Percentiles rank a stretch among this genome's conserved stretches.
phyloP scores from a whole-genome alignment of 2,888 invertebrate species.

The Ramazzottius varieornatus region DNA sequence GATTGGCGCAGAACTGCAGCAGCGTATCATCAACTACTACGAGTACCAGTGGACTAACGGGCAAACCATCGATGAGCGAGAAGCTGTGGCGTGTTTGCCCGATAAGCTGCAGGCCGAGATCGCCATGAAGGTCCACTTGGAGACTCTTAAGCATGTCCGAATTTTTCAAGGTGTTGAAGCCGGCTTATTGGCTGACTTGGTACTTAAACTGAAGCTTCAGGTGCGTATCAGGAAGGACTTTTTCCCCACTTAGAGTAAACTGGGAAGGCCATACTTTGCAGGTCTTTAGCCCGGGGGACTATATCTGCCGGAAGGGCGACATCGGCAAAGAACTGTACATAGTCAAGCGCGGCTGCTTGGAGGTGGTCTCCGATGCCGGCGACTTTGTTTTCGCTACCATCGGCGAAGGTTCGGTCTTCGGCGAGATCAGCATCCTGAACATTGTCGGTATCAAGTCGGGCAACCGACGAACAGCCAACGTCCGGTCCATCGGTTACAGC shows the following conservation, averaged over 20 bases:
- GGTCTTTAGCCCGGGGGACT: constrained; percentile 83
- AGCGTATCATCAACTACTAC: constrained; percentile 67
- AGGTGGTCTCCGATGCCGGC: constrained; percentile 69
- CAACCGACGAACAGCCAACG: constrained; percentile 76
- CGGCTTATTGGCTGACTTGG: constrained; percentile 67
- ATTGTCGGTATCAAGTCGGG: constrained; percentile 80
- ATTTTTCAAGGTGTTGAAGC: constrained; percentile 63
- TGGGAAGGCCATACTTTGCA: constrained; percentile 18
- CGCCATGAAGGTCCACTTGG: constrained; percentile 79
- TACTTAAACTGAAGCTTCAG: constrained; percentile 57
- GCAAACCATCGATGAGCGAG: constrained; percentile 57
- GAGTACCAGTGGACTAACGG: constrained; percentile 72
- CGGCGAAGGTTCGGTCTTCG: constrained; percentile 75
- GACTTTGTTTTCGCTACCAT: constrained; percentile 59
- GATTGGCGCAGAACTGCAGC: constrained; percentile 45
- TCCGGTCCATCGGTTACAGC: constrained; percentile 64
- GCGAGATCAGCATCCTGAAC: constrained; percentile 55
- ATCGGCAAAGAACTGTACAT: constrained; percentile 97
- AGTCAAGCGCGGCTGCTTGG: constrained; percentile 60
- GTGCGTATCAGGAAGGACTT: constrained; percentile 17
- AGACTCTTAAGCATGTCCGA: constrained; percentile 38
- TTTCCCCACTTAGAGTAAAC: not conserved
- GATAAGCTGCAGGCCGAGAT: constrained; percentile 86
- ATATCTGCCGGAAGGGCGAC: constrained; percentile 82
- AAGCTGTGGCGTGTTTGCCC: constrained; percentile 49